These are phyloP conservation scores for Rugalucina vietnamica DNA, from an alignment of 2,888 invertebrate genomes.

Conservation along the genomic window DNA sequence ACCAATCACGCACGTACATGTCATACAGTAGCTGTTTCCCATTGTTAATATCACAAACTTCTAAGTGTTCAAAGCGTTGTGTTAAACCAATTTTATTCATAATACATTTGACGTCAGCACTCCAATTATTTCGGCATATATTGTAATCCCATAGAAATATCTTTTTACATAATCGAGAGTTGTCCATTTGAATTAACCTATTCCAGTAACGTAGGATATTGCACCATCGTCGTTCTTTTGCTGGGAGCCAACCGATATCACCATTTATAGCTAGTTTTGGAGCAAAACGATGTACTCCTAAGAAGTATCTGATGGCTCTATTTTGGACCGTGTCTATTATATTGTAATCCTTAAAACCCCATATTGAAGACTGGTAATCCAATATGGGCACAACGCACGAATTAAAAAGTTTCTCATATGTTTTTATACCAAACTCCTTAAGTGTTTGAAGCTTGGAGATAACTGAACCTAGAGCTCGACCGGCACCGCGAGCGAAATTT, in stretches of 20 bases:
- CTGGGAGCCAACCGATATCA: conserved; percentile 25
- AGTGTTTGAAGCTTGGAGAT: conserved; percentile 5
- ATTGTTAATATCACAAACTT: not conserved
- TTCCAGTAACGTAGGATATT: not conserved
- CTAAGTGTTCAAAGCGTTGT: not conserved
- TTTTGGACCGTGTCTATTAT: conserved; percentile 37
- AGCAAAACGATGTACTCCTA: conserved; percentile 38
- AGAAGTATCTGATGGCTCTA: conserved; percentile 41
- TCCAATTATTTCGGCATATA: conserved; percentile 18
- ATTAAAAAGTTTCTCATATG: not conserved
- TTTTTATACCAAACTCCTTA: conserved; percentile 2
- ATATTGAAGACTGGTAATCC: conserved; percentile 1
- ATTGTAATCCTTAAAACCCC: conserved; percentile 9
- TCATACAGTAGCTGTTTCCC: not conserved
- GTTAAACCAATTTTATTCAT: not conserved
- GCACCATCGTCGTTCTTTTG: not conserved
- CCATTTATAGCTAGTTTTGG: conserved; percentile 27
- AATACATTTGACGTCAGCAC: not conserved
- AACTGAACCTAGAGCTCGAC: too few species aligned
- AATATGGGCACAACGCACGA: too few species aligned
- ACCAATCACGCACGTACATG: not conserved
- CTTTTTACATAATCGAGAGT: not conserved
- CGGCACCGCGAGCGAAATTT: not conserved
- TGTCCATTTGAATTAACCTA: not conserved
- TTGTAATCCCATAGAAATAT: conserved; percentile 3